Conservation (phyloP, 2,888 invertebrate species). For the Pterobdella sp. region DNA sequence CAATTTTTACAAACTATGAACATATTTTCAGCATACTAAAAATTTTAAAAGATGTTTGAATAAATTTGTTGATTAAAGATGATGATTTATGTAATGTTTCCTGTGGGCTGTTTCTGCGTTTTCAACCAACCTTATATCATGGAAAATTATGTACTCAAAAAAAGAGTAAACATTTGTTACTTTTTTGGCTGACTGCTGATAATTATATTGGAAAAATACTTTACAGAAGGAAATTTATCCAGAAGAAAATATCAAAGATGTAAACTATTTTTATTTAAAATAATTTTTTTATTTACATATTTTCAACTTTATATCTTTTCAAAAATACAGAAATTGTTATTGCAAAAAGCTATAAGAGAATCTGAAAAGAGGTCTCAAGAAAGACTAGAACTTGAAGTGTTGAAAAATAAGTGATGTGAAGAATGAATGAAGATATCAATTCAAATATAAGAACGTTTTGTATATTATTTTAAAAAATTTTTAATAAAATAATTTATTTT, state of each 20-base stretch:
- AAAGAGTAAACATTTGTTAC: background rate
- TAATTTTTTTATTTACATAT: background rate
- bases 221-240: constrained; percentile 1
- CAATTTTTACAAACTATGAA: background rate
- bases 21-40: background rate
- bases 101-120: constrained; percentile 1
- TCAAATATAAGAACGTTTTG: too few species aligned
- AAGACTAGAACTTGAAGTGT: background rate
- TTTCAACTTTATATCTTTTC: too few species aligned
- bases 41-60: background rate
- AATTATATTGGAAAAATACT: background rate
- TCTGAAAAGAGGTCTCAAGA: background rate
- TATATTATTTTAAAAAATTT: too few species aligned
- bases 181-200: background rate
- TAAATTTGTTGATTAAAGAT: background rate
- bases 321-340: background rate
- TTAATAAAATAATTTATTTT: too few species aligned
- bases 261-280: background rate
- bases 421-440: too few species aligned
- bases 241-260: background rate
- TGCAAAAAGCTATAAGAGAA: background rate
- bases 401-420: background rate
- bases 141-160: background rate
- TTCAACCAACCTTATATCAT: constrained; percentile 3
- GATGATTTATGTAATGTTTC: constrained; percentile 2